These are phyloP conservation scores for Hylyphantes graminicola DNA, from an alignment of 1,140 invertebrate genomes.

Conservation along the genomic window DNA sequence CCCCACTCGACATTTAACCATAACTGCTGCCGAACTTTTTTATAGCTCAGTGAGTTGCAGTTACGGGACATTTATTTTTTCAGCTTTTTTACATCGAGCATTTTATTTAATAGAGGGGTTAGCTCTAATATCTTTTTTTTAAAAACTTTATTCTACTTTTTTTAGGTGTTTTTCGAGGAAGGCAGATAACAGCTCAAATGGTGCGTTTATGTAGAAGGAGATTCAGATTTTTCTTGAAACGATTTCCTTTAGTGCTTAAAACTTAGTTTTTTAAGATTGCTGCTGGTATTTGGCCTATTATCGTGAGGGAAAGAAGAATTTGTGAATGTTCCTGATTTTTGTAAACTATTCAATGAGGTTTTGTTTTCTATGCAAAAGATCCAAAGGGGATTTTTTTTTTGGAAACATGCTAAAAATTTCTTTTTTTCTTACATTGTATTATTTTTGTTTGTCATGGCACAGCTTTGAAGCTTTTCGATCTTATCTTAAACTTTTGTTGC, in stretches of 20 bases:
- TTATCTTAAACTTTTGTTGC: too few relatives aligned
- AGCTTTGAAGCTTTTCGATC: too few relatives aligned
- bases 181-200: slow-evolving; percentile 3
- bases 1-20: too few relatives aligned
- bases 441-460: too few relatives aligned
- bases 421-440: too few relatives aligned
- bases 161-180: neutral
- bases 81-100: neutral
- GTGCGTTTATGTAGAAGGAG: neutral
- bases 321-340: neutral
- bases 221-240: neutral
- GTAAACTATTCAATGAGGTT: too few relatives aligned
- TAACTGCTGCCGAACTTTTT: neutral
- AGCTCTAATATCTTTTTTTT: neutral
- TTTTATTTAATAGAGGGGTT: neutral
- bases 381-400: neutral
- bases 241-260: neutral
- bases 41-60: neutral
- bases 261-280: too few relatives aligned
- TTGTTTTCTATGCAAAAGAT: neutral
- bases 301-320: neutral
- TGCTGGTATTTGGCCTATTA: neutral
- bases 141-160: neutral
- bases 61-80: slow-evolving; percentile 1
- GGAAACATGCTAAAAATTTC: neutral